These are phyloP conservation scores for Torymus tubicola DNA, from an alignment of 2,888 invertebrate species.

Conservation along the genomic window DNA sequence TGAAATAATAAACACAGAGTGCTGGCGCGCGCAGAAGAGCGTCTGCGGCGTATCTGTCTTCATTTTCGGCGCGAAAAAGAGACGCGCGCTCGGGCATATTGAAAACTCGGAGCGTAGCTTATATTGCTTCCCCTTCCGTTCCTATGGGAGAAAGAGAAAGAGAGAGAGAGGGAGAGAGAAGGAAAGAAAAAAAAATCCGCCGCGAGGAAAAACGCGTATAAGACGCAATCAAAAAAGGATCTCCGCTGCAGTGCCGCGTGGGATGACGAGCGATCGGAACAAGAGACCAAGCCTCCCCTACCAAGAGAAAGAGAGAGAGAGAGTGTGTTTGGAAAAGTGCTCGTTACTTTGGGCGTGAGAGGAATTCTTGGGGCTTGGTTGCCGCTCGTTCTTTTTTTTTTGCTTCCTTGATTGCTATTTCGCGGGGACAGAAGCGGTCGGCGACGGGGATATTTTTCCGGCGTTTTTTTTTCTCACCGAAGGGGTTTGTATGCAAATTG, in stretches of 20 bases:
- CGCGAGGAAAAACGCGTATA: no score
- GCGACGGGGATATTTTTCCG: no score
- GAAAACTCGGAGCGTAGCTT: no score
- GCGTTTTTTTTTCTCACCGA: background rate
- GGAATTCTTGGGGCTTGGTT: background rate
- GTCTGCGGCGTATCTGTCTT: slow-evolving; percentile 63
- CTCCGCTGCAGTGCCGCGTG: slow-evolving; percentile 17
- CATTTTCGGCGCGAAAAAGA: slow-evolving; percentile 59
- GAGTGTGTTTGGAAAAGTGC: slow-evolving; percentile 31
- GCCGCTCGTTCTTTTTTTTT: background rate
- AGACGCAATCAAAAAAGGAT: slow-evolving; percentile 68
- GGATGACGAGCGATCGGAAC: slow-evolving; percentile 10
- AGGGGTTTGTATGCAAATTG: no score
- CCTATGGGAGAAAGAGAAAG: no score
- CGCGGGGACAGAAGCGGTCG: no score
- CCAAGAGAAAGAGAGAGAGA: background rate
- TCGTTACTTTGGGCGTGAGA: background rate
- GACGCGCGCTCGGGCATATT: background rate
- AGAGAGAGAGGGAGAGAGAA: no score
- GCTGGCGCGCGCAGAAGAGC: background rate
- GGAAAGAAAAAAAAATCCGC: no score
- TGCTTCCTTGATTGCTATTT: no score
- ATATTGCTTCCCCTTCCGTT: no score
- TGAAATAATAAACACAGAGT: slow-evolving; percentile 62
- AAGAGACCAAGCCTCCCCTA: background rate